Conservation (phyloP, 2,888 invertebrate genomes). For the Cordilura impudica region DNA sequence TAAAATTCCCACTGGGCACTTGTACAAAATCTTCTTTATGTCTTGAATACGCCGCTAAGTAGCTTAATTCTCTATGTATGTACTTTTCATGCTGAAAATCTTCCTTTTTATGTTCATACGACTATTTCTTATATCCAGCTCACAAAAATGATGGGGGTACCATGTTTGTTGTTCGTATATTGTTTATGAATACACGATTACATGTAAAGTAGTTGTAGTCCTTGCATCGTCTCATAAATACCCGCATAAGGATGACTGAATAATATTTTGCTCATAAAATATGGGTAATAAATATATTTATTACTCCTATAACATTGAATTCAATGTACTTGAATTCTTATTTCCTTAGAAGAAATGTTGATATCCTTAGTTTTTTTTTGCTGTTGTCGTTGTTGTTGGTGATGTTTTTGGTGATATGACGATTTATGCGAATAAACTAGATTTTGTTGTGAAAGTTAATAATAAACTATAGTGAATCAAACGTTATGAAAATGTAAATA, state of each 20-base stretch:
- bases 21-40: background rate
- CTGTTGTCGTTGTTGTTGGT: background rate
- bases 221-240: conserved; percentile 35
- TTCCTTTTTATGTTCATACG: conserved; percentile 52
- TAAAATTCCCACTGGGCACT: background rate
- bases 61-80: conserved; percentile 46
- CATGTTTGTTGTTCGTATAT: conserved; percentile 55
- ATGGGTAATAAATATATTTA: conserved; percentile 75
- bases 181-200: conserved; percentile 63
- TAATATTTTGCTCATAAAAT: conserved; percentile 72
- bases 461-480: background rate
- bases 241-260: background rate
- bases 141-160: conserved; percentile 1
- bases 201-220: conserved; percentile 59
- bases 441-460: conserved; percentile 17
- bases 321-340: conserved; percentile 40
- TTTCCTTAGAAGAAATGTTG: conserved; percentile 13
- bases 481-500: background rate
- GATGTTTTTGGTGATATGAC: conserved; percentile 7
- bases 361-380: conserved; percentile 20
- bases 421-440: conserved; percentile 14
- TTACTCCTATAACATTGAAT: conserved; percentile 61
- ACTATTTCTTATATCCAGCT: too few relatives aligned
- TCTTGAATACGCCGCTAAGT: conserved; percentile 43
- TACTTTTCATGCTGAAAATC: conserved; percentile 23